These are phyloP conservation scores for Rissa tridactyla DNA, from an alignment of 2,113 vertebrate genomes.

Conservation along the genomic window DNA sequence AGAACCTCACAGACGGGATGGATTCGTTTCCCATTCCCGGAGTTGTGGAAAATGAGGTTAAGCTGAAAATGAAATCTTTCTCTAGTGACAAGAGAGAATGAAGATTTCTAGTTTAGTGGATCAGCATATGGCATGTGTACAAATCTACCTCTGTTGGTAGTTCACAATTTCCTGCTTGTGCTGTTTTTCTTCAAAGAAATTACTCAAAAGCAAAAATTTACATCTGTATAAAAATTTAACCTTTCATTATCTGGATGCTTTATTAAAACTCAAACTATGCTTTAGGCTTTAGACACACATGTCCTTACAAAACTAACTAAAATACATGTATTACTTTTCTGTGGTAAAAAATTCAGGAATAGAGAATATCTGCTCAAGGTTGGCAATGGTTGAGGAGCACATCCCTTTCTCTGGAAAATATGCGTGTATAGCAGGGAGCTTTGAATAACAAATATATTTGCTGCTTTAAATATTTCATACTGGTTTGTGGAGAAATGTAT, in stretches of 20 bases:
- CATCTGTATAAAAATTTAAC: background rate
- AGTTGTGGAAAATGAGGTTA: background rate
- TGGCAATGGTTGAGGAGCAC: background rate
- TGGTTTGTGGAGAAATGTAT: background rate
- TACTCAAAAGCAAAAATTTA: background rate
- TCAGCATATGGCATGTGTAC: background rate
- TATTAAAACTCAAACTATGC: background rate
- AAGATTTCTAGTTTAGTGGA: background rate
- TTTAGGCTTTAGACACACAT: background rate
- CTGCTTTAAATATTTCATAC: background rate
- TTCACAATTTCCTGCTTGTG: background rate
- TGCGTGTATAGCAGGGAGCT: background rate
- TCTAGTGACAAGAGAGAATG: background rate
- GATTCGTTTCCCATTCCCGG: background rate
- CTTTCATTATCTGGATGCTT: background rate
- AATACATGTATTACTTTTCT: background rate
- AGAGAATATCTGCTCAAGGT: background rate
- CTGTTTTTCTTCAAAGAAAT: background rate
- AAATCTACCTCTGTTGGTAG: background rate
- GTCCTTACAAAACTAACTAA: background rate
- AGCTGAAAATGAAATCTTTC: background rate
- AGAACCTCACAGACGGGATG: background rate
- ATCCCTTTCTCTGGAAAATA: background rate
- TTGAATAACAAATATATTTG: background rate
- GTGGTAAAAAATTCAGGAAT: background rate